Percentiles rank a stretch among this genome's conserved stretches.
phyloP scores from a whole-genome alignment of 2,113 vertebrate genomes.

The Channa argus region DNA sequence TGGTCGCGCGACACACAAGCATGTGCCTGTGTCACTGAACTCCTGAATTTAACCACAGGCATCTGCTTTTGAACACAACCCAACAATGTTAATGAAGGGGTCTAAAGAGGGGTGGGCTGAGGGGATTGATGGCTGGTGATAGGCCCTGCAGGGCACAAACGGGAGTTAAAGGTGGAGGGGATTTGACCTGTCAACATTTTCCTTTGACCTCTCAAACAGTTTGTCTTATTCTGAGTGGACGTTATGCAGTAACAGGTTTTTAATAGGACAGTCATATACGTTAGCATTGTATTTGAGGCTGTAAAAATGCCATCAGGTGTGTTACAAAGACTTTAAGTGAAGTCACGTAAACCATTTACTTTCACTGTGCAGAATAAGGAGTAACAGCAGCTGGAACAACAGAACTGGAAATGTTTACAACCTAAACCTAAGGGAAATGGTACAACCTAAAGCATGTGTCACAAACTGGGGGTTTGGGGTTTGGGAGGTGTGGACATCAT shows the following conservation, averaged over 20 bases:
- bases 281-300: slow-evolving; percentile 28
- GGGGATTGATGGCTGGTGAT: slow-evolving; percentile 31
- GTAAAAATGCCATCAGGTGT: slow-evolving; percentile 24
- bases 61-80: slow-evolving; percentile 72
- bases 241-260: slow-evolving; percentile 23
- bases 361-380: too few relatives aligned
- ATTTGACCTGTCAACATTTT: slow-evolving; percentile 62
- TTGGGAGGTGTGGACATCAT: too few relatives aligned
- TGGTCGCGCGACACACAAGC: slow-evolving; percentile 27
- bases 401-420: too few relatives aligned
- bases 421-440: too few relatives aligned
- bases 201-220: slow-evolving; percentile 41
- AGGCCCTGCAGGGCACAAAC: slow-evolving; percentile 36
- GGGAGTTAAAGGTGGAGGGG: slow-evolving; percentile 37
- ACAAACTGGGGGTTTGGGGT: too few relatives aligned
- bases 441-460: too few relatives aligned
- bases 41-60: slow-evolving; percentile 59
- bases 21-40: slow-evolving; percentile 53
- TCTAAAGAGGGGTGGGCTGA: slow-evolving; percentile 40
- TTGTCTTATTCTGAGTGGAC: slow-evolving; percentile 37
- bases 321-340: slow-evolving; percentile 16
- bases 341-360: background rate
- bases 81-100: slow-evolving; percentile 77
- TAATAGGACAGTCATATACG: slow-evolving; percentile 24
- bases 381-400: too few relatives aligned